A percentile compares a stretch with the other conserved stretches of the same genome.
Conservation (phyloP, 2,888 invertebrate genomes). For the Caenorhabditis sp. region DNA sequence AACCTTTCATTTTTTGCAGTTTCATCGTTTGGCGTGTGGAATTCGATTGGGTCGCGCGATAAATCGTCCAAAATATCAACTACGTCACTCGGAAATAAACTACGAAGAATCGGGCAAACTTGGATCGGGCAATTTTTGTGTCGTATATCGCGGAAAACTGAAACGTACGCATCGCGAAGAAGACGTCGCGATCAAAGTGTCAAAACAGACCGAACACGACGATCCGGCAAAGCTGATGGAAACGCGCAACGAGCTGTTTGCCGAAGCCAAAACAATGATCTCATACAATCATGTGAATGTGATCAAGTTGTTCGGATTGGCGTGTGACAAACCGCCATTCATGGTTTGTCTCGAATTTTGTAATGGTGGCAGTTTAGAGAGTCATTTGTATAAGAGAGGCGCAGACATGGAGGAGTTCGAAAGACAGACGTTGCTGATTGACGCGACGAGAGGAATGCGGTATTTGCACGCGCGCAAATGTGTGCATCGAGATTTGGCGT, state of each 20-base stretch:
- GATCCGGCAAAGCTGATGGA: conserved; percentile 58
- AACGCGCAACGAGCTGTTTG: conserved; percentile 40
- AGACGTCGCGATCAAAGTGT: conserved; percentile 62
- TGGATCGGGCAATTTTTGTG: conserved; percentile 45
- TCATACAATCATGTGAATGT: conserved; percentile 51
- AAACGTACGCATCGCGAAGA: conserved; percentile 13
- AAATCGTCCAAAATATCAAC: conserved; percentile 22
- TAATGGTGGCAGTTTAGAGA: conserved; percentile 50
- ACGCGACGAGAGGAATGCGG: conserved; percentile 81
- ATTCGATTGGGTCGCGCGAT: conserved; percentile 15
- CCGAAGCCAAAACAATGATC: conserved; percentile 56
- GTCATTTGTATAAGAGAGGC: conserved; percentile 44
- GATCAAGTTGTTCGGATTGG: conserved; percentile 86
- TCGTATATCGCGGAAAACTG: conserved; percentile 34
- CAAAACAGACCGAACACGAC: conserved; percentile 12
- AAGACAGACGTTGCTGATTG: conserved; percentile 25
- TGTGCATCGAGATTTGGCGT: conserved; percentile 85
- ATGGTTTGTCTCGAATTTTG: conserved; percentile 99
- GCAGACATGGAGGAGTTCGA: conserved; percentile 39
- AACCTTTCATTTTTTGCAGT: no score
- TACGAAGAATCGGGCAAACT: conserved; percentile 28
- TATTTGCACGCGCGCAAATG: conserved; percentile 83
- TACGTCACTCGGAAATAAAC: conserved; percentile 12
- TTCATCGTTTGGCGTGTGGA: conserved; percentile 34
- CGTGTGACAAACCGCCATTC: conserved; percentile 95